Percentiles rank a stretch among this genome's conserved stretches.
These are phyloP conservation scores for Pseudomyrmex concolor DNA, from an alignment of 1,140 invertebrate genomes.

Conservation along the genomic window DNA sequence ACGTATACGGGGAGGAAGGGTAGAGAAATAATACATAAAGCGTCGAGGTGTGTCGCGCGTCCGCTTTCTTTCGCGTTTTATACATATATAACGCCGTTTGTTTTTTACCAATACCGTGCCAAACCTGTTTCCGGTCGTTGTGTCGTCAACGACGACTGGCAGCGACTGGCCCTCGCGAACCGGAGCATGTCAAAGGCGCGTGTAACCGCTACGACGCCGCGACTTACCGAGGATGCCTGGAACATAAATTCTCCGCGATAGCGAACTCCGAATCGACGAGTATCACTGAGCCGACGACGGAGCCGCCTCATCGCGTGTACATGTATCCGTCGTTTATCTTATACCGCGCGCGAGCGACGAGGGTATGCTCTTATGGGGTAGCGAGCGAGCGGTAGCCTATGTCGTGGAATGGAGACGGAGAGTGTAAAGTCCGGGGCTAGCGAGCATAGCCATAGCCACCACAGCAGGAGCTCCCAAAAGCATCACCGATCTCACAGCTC, in stretches of 20 bases:
- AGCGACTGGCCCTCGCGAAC: background rate
- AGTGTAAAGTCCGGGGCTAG: conserved; percentile 84
- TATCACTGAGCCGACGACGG: background rate
- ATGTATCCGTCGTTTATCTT: conserved; percentile 55
- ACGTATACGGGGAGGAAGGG: conserved; percentile 63
- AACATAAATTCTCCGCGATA: background rate
- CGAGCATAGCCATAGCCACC: conserved; percentile 84
- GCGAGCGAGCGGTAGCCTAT: conserved; percentile 77
- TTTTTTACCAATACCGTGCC: conserved; percentile 1
- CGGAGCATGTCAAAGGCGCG: conserved; percentile 38
- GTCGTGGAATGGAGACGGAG: conserved; percentile 84
- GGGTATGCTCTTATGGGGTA: conserved; percentile 78
- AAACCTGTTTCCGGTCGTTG: background rate
- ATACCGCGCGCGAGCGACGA: conserved; percentile 30
- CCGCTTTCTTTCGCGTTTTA: conserved; percentile 60
- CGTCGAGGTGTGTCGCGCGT: conserved; percentile 73
- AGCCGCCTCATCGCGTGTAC: conserved; percentile 14
- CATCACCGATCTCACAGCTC: conserved; percentile 82
- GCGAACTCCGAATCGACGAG: background rate
- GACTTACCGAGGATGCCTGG: background rate
- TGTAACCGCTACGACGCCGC: background rate
- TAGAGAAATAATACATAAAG: conserved; percentile 78
- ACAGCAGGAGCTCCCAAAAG: conserved; percentile 80
- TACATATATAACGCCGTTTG: conserved; percentile 22
- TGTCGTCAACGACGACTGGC: background rate